Conservation (phyloP, 2,113 vertebrate genomes). For the Acanthochromis polyacanthus region DNA sequence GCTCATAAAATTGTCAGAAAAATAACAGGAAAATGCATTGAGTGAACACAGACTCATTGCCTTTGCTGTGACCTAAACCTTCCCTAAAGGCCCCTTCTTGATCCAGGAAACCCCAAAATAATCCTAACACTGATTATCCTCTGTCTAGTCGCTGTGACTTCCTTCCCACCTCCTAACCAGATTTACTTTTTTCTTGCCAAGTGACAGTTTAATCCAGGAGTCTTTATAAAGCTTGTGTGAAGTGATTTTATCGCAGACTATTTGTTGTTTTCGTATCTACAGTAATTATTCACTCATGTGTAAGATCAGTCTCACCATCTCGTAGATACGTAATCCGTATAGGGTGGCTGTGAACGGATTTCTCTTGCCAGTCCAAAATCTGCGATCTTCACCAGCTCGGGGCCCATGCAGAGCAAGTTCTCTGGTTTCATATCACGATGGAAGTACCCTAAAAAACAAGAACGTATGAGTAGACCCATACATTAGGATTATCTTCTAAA, state of each 20-base stretch:
- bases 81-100: no score
- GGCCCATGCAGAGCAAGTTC: conserved; percentile 96
- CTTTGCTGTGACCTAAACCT: no score
- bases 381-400: conserved; percentile 95
- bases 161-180: neutral
- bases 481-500: conserved; percentile 9
- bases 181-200: neutral
- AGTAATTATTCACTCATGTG: neutral
- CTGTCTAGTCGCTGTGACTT: neutral
- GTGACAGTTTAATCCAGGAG: neutral
- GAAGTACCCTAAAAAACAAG: conserved; percentile 88
- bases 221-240: neutral
- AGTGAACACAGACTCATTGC: no score
- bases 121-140: conserved; percentile 17
- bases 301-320: conserved; percentile 86
- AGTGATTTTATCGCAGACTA: neutral
- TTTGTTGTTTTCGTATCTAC: neutral
- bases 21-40: no score
- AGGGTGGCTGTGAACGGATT: conserved; percentile 92
- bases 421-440: conserved; percentile 97
- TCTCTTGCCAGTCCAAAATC: conserved; percentile 96
- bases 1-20: no score
- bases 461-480: neutral
- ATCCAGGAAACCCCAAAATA: no score
- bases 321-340: conserved; percentile 96